Evolutionary conservation across 2,797 vertebrate species (phyloP).

Genomic region (Podarcis siculus): DNA sequence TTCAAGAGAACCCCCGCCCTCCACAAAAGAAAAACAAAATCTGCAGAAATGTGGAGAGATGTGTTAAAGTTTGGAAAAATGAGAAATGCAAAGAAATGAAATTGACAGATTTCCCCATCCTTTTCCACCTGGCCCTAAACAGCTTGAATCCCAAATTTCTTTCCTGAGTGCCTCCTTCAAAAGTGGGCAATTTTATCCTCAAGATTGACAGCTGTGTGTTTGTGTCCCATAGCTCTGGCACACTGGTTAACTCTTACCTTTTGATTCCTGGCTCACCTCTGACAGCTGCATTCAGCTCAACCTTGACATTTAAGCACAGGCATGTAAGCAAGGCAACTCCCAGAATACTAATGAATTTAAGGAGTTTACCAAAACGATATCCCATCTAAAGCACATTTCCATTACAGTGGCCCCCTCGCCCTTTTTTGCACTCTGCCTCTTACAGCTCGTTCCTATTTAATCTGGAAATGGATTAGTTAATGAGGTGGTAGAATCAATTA

Average conservation of each 20-base stretch:
- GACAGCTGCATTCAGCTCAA: background rate
- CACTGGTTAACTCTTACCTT: background rate
- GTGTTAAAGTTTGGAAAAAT: too few relatives aligned
- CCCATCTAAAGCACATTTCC: constrained; percentile 42
- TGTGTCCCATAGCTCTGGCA: background rate
- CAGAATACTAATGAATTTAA: constrained; percentile 36
- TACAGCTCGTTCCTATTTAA: constrained; percentile 57
- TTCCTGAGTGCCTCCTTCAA: too few relatives aligned
- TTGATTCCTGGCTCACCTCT: background rate
- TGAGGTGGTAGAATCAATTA: constrained; percentile 56
- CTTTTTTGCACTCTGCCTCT: constrained; percentile 35
- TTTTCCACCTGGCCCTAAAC: too few relatives aligned
- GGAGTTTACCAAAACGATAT: constrained; percentile 45
- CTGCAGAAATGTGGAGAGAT: too few relatives aligned
- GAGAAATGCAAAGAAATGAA: too few relatives aligned
- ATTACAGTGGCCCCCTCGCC: constrained; percentile 38
- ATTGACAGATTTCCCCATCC: too few relatives aligned
- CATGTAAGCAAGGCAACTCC: constrained; percentile 6
- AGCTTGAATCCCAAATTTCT: too few relatives aligned
- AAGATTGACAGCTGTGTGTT: too few relatives aligned
- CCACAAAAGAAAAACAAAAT: too few relatives aligned
- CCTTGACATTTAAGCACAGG: background rate
- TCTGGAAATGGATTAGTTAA: constrained; percentile 53
- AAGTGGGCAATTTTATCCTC: too few relatives aligned
- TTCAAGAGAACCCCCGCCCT: too few relatives aligned